phyloP scores from a whole-genome alignment of 2,113 vertebrate genomes.

The Ellobius talpinus region DNA sequence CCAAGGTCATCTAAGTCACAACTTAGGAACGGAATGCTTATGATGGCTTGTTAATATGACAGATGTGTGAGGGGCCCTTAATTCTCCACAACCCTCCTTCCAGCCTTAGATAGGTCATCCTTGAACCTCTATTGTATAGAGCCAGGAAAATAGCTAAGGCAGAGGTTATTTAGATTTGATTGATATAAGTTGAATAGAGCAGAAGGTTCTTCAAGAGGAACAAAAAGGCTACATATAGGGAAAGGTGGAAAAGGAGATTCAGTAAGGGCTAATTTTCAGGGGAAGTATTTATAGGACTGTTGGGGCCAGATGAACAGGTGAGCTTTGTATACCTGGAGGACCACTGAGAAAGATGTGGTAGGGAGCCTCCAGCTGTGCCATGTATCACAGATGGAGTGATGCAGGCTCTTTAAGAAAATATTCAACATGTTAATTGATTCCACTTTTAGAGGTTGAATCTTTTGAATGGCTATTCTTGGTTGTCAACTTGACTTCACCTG shows the following conservation, averaged over 20 bases:
- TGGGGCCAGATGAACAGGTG: not conserved
- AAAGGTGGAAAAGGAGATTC: not conserved
- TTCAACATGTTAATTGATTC: not conserved
- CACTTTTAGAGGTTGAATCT: not conserved
- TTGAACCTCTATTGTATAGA: not conserved
- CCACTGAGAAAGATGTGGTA: not conserved
- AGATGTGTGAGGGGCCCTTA: not conserved
- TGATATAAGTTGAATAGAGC: not conserved
- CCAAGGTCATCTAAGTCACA: not conserved
- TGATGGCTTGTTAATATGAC: not conserved
- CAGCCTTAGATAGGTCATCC: not conserved
- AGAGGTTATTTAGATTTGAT: not conserved
- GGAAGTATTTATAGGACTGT: not conserved
- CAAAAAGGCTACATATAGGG: not conserved
- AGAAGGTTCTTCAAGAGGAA: not conserved
- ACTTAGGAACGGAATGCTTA: conserved; percentile 1
- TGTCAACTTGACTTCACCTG: not conserved
- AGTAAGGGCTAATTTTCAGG: not conserved
- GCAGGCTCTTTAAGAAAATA: not conserved
- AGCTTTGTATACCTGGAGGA: not conserved
- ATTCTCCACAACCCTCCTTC: not conserved
- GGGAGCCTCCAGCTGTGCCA: not conserved
- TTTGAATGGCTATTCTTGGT: not conserved
- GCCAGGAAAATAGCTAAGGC: not conserved
- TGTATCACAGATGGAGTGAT: not conserved